Evolutionary conservation across 64 coral and sea anemone genomes (phyloP).

Genomic region (Porites australiensis): DNA sequence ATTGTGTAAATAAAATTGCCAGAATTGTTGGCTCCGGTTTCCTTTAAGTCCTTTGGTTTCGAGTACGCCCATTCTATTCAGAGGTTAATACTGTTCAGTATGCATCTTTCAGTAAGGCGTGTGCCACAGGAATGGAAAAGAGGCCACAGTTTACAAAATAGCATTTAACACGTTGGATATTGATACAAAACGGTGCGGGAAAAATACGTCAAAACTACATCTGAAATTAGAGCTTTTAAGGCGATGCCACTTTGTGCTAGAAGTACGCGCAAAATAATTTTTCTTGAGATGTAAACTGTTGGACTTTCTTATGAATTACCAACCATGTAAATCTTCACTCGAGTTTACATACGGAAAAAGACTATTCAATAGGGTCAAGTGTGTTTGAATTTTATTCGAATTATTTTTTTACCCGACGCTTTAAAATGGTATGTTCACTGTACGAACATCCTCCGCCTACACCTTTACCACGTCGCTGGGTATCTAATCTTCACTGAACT

Average conservation of each 20-base stretch:
- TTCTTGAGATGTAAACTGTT: neutral
- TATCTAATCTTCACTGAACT: too few relatives aligned
- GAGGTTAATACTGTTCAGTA: too few relatives aligned
- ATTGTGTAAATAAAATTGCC: too few relatives aligned
- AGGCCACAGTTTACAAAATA: neutral
- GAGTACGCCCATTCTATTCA: neutral
- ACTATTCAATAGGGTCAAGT: slow-evolving; percentile 6
- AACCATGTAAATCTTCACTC: neutral
- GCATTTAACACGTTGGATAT: slow-evolving; percentile 23
- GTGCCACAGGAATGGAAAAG: neutral
- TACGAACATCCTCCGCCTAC: too few relatives aligned
- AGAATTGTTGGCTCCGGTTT: too few relatives aligned
- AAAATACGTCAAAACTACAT: neutral
- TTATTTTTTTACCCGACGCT: neutral
- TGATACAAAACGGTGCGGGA: neutral
- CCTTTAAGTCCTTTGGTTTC: too few relatives aligned
- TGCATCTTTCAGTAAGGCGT: slow-evolving; percentile 15
- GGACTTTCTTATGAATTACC: neutral
- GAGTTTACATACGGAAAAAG: neutral
- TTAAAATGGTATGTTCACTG: neutral
- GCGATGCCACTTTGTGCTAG: neutral
- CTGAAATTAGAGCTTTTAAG: neutral
- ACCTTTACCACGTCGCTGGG: too few relatives aligned
- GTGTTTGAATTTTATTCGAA: neutral
- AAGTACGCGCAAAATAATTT: neutral